Conservation (phyloP, 2,888 invertebrate species). For the Altica lythri region DNA sequence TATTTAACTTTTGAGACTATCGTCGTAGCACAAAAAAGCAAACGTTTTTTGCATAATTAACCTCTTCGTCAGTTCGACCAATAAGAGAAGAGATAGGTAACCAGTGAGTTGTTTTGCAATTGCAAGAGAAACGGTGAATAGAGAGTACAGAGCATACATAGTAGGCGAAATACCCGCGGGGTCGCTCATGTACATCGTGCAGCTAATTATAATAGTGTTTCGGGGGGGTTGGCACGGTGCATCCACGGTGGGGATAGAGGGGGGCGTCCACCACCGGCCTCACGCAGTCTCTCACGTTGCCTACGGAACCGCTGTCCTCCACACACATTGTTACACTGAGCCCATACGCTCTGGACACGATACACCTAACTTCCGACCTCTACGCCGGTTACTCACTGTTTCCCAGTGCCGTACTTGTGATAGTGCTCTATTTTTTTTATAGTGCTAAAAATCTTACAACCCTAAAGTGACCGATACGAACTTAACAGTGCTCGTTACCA, state of each 20-base stretch:
- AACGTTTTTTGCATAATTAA: slow-evolving; percentile 33
- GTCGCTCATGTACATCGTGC: slow-evolving; percentile 41
- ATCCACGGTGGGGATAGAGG: slow-evolving; percentile 55
- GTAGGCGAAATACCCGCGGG: slow-evolving; percentile 36
- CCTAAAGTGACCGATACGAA: background rate
- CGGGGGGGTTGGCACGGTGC: slow-evolving; percentile 55
- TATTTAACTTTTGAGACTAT: no score
- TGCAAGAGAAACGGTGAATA: slow-evolving; percentile 33
- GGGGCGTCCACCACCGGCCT: slow-evolving; percentile 56
- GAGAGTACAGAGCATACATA: slow-evolving; percentile 18
- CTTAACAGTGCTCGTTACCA: no score
- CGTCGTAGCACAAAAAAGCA: no score
- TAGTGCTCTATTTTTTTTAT: slow-evolving; percentile 19
- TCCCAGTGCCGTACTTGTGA: slow-evolving; percentile 29
- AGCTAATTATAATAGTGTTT: slow-evolving; percentile 54
- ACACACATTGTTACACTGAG: slow-evolving; percentile 53
- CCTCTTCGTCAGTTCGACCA: slow-evolving; percentile 26
- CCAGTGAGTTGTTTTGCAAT: slow-evolving; percentile 28
- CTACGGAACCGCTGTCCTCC: slow-evolving; percentile 58
- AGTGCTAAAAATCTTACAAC: background rate
- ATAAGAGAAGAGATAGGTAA: slow-evolving; percentile 27
- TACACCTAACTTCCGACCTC: slow-evolving; percentile 13
- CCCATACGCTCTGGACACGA: slow-evolving; percentile 31
- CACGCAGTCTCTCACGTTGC: slow-evolving; percentile 57
- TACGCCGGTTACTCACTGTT: slow-evolving; percentile 19